Percentiles rank a stretch among this genome's conserved stretches.
phyloP scores from a whole-genome alignment of 2,113 vertebrate genomes.

The Xenotilapia longispinis region DNA sequence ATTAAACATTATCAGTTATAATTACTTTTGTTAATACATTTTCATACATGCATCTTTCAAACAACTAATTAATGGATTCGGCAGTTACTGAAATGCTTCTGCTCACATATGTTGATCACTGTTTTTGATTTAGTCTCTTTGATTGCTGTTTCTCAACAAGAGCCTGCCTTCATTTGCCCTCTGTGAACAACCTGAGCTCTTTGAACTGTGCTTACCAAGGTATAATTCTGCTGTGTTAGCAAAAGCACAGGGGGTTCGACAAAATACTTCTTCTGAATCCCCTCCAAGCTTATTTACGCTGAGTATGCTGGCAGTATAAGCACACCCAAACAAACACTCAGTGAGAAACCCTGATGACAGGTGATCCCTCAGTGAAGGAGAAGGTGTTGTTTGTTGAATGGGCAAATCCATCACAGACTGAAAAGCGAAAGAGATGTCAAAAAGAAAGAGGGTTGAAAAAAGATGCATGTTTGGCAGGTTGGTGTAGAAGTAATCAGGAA shows the following conservation, averaged over 20 bases:
- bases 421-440: slow-evolving; percentile 2
- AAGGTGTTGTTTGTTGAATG: neutral
- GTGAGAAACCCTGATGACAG: slow-evolving; percentile 1
- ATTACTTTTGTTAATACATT: neutral
- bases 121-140: neutral
- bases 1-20: neutral
- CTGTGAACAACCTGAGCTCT: neutral
- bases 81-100: neutral
- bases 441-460: neutral
- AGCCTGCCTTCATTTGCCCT: neutral
- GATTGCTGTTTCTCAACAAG: neutral
- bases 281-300: slow-evolving; percentile 29
- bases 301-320: neutral
- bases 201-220: neutral
- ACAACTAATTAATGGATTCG: neutral
- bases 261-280: slow-evolving; percentile 20
- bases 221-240: slow-evolving; percentile 30
- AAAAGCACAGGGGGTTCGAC: neutral
- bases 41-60: neutral
- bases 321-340: neutral
- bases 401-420: slow-evolving; percentile 22
- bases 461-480: neutral
- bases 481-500: neutral
- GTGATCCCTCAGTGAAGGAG: slow-evolving; percentile 19
- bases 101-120: neutral